phyloP scores from a whole-genome alignment of 2,113 vertebrate species.

The Lophochroa leadbeateri region DNA sequence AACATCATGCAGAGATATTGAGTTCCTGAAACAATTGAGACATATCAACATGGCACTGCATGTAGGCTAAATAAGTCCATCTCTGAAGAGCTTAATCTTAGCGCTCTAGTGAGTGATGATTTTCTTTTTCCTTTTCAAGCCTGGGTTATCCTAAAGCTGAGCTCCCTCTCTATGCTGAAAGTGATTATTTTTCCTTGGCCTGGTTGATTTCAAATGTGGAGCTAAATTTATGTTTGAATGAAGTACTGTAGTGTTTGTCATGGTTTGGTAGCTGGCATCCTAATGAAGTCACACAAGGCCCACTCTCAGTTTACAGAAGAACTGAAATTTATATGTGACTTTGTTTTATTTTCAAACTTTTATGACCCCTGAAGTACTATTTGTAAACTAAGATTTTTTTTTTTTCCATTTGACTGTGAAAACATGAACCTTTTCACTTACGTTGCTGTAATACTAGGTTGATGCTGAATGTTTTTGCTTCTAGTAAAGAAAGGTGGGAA shows the following conservation, averaged over 20 bases:
- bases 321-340: not conserved
- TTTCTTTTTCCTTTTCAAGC: not conserved
- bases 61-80: not conserved
- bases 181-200: not conserved
- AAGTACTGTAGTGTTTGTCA: not conserved
- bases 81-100: not conserved
- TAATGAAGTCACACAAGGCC: not conserved
- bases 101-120: not conserved
- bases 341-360: not conserved
- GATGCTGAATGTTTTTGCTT: not conserved
- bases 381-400: not conserved
- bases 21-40: not conserved
- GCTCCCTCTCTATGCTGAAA: not conserved
- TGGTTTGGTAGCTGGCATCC: not conserved
- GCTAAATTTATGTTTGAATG: not conserved
- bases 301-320: not conserved
- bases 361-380: not conserved
- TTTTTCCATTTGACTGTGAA: not conserved
- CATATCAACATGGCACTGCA: rapidly evolving
- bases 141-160: not conserved
- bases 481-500: not conserved
- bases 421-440: not conserved
- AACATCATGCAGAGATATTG: not conserved
- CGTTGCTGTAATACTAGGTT: not conserved
- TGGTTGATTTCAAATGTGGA: not conserved